phyloP scores from a whole-genome alignment of 2,888 invertebrate genomes.

The Monochamus alternatus region DNA sequence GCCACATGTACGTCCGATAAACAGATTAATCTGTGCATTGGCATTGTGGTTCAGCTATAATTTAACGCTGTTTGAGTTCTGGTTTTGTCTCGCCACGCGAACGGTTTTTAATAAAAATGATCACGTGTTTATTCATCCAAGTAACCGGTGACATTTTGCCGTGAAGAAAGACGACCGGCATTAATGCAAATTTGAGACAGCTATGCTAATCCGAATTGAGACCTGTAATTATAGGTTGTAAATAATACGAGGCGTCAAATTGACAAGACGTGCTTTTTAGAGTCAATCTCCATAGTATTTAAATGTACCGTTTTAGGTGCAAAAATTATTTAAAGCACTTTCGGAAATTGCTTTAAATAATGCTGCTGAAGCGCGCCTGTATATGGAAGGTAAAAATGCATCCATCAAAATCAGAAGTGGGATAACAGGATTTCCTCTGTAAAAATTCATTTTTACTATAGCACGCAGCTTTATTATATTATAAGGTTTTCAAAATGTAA shows the following conservation, averaged over 20 bases:
- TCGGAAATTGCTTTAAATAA: too few species aligned
- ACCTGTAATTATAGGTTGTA: conserved; percentile 27
- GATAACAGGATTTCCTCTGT: background rate
- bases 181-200: conserved; percentile 31
- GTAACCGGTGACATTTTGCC: conserved; percentile 19
- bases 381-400: background rate
- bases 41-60: conserved; percentile 24
- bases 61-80: conserved; percentile 30
- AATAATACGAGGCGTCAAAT: conserved; percentile 18
- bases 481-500: too few species aligned
- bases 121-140: conserved; percentile 30
- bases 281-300: conserved; percentile 18
- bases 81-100: conserved; percentile 24
- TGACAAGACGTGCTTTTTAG: conserved; percentile 1
- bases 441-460: too few species aligned
- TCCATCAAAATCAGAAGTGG: background rate
- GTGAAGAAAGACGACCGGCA: conserved; percentile 16
- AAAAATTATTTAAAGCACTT: conserved; percentile 5
- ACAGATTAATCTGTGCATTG: conserved; percentile 25
- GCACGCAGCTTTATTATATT: too few species aligned
- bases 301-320: conserved; percentile 2
- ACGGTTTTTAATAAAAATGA: conserved; percentile 27
- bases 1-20: conserved; percentile 28
- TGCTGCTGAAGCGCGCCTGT: background rate
- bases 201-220: conserved; percentile 4